Base-by-base conservation (phyloP, 2,888 invertebrate species). In the Acrocyrtus sp. region DNA sequence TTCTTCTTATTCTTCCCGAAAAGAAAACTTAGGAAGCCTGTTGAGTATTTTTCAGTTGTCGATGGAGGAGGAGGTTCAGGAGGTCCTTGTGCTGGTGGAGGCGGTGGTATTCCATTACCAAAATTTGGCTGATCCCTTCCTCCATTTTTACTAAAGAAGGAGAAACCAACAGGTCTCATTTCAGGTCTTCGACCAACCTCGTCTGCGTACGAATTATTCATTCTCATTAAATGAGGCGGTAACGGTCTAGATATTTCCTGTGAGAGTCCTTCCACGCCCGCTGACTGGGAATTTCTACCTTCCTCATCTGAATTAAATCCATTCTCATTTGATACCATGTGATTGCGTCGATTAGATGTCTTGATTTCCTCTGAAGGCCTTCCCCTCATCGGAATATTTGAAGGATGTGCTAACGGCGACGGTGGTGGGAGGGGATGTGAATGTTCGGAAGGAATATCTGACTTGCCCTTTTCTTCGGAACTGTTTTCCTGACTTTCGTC, bases 401-500 rank as follows among this genome's bases (percentile, higher is more conserved):
- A 17, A 26, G 10, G 41, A 5, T 10, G 27, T 50, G 29, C n/a
- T 39, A 50, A 26, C 19, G 53, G 27, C 12, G 50, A 29, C 4
- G 29, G n/a, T 26, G 1, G 17, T 15, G 12, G 22, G 22, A 51
- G 41, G 24, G 66, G 26, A 5, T 54, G 17, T 27, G 56, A 24
- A 48, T 29, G 51, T 27, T 29, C 17, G 6, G 29, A 6, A 2
- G 17, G n/a, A n/a, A n/a, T n/a, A n/a, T n/a, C n/a, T n/a, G n/a
- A 5, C 24, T 50, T 41, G 21, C 43, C 53, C 61, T 21, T 65
- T 43, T 73, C 73, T 43, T 73, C 73, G 4, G 73, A 73, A 45
- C 73, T 73, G 17, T 73, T 66, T 60, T 74, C 74, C 24, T 47
- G 53, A 39, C 61, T 70, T 27, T 74, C 70, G 3, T 53, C 74